Evolutionary conservation across 2,888 invertebrate genomes (phyloP), one percentile per base, ranked within the genome.

Genomic region (Mantis religiosa): DNA sequence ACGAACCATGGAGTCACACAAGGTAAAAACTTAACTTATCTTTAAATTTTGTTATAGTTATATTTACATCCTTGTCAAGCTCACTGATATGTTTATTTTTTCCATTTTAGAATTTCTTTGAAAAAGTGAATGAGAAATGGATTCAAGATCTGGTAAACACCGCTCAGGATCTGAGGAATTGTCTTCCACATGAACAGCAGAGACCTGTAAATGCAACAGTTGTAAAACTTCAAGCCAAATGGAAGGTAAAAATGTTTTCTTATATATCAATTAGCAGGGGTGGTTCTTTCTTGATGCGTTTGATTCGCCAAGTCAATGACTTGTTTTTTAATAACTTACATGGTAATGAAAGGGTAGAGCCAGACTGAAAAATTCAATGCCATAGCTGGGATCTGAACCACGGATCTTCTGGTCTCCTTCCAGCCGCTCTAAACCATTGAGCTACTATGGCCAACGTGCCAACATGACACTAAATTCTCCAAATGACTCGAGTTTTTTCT

Each of bases 121-220:
- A 97, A 91, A 96, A 96, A 90, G 96, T 97, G 0, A 97, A 98
- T 92, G 97, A 98, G 92, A 95, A 96, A 90, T 97, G 97, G 94
- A 96, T 98, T 88, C 95, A 97, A 30, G 97, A 97, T 91, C 94
- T 98, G 88, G 95, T 96, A 0, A 95, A 96, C 89, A 96, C 96
- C 7, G 97, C 97, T 25, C 95, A 97, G 91, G 97, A 98, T 92
- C 93, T 96, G 28, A 94, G 96, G 89, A 95, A 95, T 91, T 95
- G 94, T 90, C 92, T 98, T 90, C 96, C 96, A 7, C 93, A 94
- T 89, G 95, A 96, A 88, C 95, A 95, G 90, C 96, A 97, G 89
- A 96, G 96, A 71, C 94, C 96, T 0, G 95, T 98, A 3, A 93
- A 95, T 28, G 94, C 95, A 28, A 94, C 95, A 0, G 96, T 94